Evolutionary conservation across 2,797 vertebrate genomes (phyloP).

Genomic region (Hylomyscus alleni): DNA sequence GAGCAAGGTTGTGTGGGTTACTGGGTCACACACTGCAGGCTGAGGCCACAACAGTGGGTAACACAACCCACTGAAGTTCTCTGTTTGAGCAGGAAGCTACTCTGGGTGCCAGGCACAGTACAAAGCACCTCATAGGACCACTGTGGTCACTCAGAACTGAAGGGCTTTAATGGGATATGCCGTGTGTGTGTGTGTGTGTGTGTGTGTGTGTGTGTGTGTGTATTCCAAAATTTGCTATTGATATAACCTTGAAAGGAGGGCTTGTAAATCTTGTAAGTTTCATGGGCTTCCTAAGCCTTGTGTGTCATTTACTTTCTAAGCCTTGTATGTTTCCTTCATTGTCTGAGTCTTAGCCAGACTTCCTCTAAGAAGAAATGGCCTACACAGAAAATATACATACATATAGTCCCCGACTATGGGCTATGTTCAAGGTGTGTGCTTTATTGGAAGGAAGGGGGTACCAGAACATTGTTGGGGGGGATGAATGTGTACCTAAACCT

Average conservation of each 20-base stretch:
- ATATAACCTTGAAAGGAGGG: background rate
- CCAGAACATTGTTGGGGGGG: background rate
- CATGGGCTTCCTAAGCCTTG: background rate
- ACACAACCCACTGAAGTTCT: too few relatives aligned
- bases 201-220: too few relatives aligned
- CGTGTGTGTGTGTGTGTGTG: too few relatives aligned
- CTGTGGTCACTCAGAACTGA: background rate
- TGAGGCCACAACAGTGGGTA: accelerated
- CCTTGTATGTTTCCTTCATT: background rate
- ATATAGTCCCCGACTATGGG: background rate
- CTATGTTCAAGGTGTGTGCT: background rate
- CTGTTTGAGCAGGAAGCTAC: background rate
- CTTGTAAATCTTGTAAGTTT: background rate
- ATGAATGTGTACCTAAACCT: too few relatives aligned
- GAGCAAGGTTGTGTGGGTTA: background rate
- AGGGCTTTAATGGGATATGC: too few relatives aligned
- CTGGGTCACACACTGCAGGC: background rate
- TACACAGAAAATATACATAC: too few relatives aligned
- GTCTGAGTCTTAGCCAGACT: background rate
- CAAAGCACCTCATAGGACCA: background rate
- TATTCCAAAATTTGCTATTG: background rate
- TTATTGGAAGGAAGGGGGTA: background rate
- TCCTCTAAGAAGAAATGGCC: background rate
- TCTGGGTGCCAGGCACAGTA: background rate
- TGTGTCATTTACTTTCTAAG: background rate